These are phyloP conservation scores for Panzeria rudis DNA, from an alignment of 2,888 invertebrate species.

Conservation along the genomic window DNA sequence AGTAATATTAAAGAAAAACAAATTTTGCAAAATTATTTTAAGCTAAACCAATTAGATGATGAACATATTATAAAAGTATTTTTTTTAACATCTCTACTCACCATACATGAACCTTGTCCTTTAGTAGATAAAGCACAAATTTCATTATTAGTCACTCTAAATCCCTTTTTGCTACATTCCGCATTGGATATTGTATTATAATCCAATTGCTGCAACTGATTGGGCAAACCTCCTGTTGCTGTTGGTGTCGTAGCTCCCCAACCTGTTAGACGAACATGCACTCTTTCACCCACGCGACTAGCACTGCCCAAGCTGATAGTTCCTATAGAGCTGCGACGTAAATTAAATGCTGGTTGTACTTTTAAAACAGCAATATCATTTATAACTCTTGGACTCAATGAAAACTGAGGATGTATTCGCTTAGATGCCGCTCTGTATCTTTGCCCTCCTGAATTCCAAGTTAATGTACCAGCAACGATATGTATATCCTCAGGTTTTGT, in stretches of 20 bases:
- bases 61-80: not conserved
- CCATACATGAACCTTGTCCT: slow-evolving; percentile 82
- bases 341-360: slow-evolving; percentile 77
- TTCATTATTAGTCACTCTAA: slow-evolving; percentile 80
- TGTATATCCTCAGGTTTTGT: slow-evolving; percentile 75
- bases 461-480: slow-evolving; percentile 77
- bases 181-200: slow-evolving; percentile 81
- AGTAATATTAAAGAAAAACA: not conserved
- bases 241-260: slow-evolving; percentile 80
- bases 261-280: slow-evolving; percentile 80
- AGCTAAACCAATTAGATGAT: not conserved
- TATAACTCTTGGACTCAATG: slow-evolving; percentile 74
- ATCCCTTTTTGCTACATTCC: slow-evolving; percentile 79
- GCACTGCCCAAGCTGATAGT: slow-evolving; percentile 75
- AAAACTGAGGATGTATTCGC: slow-evolving; percentile 79
- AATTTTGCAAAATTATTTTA: not conserved
- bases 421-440: slow-evolving; percentile 77
- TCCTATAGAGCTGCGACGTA: slow-evolving; percentile 75
- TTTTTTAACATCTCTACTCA: slow-evolving; percentile 69
- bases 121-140: slow-evolving; percentile 79
- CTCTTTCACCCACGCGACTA: slow-evolving; percentile 76
- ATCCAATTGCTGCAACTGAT: slow-evolving; percentile 79
- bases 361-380: slow-evolving; percentile 81
- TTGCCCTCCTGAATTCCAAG: slow-evolving; percentile 78
- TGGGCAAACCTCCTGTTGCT: slow-evolving; percentile 77